Base-by-base conservation (phyloP, 2,888 invertebrate species). In the Eustalomyia histrio region DNA sequence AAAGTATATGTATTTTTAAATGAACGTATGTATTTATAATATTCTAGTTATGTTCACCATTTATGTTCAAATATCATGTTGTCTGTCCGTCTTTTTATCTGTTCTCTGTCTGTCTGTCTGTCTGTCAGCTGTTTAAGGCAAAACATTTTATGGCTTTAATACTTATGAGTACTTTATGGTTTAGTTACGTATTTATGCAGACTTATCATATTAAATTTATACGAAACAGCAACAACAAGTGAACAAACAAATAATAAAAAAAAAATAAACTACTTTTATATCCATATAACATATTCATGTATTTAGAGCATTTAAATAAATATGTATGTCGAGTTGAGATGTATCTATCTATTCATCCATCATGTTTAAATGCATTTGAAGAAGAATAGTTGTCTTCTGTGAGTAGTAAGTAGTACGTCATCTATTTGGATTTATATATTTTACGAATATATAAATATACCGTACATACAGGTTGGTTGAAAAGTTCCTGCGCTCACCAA, bases 91-190 rank as follows among this genome's bases (percentile, higher is more conserved):
- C 16, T 14, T 29, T 47, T 47, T 47, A 33, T 33, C 57, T 21
- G 18, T 10, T n/a, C n/a, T n/a, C n/a, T n/a, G n/a, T 64, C 24
- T 21, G 24, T 57, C 10, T 43, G 63, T 50, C 43, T 53, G 52
- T 47, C 60, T 64, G 64, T 61, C 52, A 67, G 58, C 60, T 79
- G 39, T 47, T 57, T 55, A 60, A 65, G 63, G 29, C 29, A 43
- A 43, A 58, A 78, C 33, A 78, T 71, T 81, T 78, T 72, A 81
- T 72, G 71, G 71, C 74, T 81, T 81, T 78, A 78, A 81, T 75
- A 75, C 81, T 78, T 81, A 74, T 78, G 78, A 81, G 68, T 61
- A 75, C 74, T 78, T 81, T 81, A 78, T 78, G 74, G 81, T 81
- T 81, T 67, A 71, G 74, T 71, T 81, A 71, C 78, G 75, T 69